Evolutionary conservation across 53 echinoderm and acorn worm species (phyloP).

Genomic region (Henricia sp.): DNA sequence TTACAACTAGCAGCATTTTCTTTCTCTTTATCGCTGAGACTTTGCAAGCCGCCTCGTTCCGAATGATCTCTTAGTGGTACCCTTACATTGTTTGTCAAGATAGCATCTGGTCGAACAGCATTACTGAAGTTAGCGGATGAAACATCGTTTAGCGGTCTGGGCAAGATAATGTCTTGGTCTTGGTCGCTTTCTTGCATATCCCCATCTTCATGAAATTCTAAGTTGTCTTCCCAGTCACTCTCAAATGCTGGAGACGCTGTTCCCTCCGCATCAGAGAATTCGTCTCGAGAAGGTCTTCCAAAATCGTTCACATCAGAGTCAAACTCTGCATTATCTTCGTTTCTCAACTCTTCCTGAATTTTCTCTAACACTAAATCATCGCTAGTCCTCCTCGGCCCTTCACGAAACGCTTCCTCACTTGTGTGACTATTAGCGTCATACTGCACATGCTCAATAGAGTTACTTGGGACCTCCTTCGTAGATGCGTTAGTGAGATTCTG

Average conservation of each 20-base stretch:
- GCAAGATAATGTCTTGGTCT: slow-evolving; percentile 58
- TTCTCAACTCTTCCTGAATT: slow-evolving; percentile 16
- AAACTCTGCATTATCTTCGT: slow-evolving; percentile 45
- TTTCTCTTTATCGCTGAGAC: not conserved
- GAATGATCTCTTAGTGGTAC: not conserved
- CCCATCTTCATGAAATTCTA: slow-evolving; percentile 51
- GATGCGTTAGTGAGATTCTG: slow-evolving; percentile 10
- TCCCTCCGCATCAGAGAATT: slow-evolving; percentile 14
- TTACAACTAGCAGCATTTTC: not conserved
- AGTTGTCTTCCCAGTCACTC: slow-evolving; percentile 63
- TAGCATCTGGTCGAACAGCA: slow-evolving; percentile 26
- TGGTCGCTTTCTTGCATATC: slow-evolving; percentile 17
- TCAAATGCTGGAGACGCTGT: slow-evolving; percentile 2
- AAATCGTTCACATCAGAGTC: not conserved
- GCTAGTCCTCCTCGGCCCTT: slow-evolving; percentile 12
- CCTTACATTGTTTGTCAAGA: slow-evolving; percentile 14
- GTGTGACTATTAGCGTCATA: not conserved
- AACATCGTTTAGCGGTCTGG: slow-evolving; percentile 88
- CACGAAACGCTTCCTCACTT: not conserved
- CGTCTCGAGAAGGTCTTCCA: slow-evolving; percentile 17
- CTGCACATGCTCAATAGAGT: not conserved
- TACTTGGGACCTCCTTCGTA: not conserved
- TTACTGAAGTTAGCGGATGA: slow-evolving; percentile 70
- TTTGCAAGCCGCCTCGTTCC: not conserved
- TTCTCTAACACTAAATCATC: slow-evolving; percentile 39